These are phyloP conservation scores for Lagopus muta DNA, from an alignment of 2,113 vertebrate genomes.

Conservation along the genomic window DNA sequence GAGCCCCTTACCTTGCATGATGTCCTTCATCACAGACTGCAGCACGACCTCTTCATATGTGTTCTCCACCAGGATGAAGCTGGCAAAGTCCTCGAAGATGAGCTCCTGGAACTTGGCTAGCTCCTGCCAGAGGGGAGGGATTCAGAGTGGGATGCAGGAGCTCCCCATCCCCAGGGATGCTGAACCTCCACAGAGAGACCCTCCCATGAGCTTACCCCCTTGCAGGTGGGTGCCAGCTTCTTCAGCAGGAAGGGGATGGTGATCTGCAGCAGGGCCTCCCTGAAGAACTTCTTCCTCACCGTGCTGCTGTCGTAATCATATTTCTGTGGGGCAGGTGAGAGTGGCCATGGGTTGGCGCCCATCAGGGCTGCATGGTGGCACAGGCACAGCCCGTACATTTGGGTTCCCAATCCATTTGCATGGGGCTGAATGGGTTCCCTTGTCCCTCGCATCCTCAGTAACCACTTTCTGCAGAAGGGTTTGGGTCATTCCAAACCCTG, in stretches of 20 bases:
- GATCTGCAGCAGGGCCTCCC: constrained; percentile 95
- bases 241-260: constrained; percentile 95
- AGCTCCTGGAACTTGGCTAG: constrained; percentile 91
- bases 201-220: constrained; percentile 74
- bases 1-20: constrained; percentile 87
- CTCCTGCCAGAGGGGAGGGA: constrained; percentile 76
- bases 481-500: background rate
- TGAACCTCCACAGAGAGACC: rapidly evolving
- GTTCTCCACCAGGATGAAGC: constrained; percentile 92
- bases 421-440: rapidly evolving
- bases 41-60: constrained; percentile 93
- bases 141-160: background rate
- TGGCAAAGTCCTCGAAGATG: constrained; percentile 95
- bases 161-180: background rate
- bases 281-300: constrained; percentile 94
- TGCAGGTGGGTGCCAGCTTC: constrained; percentile 88
- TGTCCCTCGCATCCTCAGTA: background rate
- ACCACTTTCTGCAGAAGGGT: background rate
- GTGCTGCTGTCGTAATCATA: constrained; percentile 97
- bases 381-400: rapidly evolving
- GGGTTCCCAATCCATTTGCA: rapidly evolving
- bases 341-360: background rate
- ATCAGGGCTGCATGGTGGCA: rapidly evolving
- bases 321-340: constrained; percentile 77
- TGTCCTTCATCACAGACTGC: constrained; percentile 95